phyloP scores from a whole-genome alignment of 2,797 vertebrate genomes.

The Echiichthys vipera region DNA sequence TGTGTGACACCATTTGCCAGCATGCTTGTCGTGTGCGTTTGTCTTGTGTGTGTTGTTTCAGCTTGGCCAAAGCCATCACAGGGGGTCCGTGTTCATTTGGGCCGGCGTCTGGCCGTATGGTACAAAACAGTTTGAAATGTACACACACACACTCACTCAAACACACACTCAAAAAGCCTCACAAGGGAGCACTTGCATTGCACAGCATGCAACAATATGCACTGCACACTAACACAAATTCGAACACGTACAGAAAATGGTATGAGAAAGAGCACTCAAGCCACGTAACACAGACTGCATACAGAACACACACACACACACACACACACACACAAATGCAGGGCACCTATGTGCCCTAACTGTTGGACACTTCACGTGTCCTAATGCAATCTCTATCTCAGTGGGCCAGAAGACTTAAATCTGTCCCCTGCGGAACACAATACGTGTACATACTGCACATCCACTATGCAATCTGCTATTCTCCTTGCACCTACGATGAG shows the following conservation, averaged over 20 bases:
- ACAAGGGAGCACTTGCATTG: slow-evolving; percentile 65
- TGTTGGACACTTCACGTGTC: slow-evolving; percentile 75
- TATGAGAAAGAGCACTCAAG: slow-evolving; percentile 33
- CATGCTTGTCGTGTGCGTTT: slow-evolving; percentile 47
- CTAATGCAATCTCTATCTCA: slow-evolving; percentile 79
- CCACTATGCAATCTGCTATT: slow-evolving; percentile 37
- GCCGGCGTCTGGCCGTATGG: slow-evolving; percentile 81
- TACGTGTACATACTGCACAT: slow-evolving; percentile 51
- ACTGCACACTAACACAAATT: slow-evolving; percentile 60
- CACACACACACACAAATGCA: slow-evolving; percentile 46
- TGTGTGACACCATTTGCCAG: slow-evolving; percentile 59
- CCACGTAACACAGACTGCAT: slow-evolving; percentile 37
- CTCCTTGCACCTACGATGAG: slow-evolving; percentile 27
- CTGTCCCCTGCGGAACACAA: slow-evolving; percentile 72
- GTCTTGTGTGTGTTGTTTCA: slow-evolving; percentile 77
- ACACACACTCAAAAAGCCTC: slow-evolving; percentile 45
- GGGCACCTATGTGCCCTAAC: slow-evolving; percentile 59
- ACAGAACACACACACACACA: slow-evolving; percentile 37
- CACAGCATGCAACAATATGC: slow-evolving; percentile 67
- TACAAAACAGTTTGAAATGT: slow-evolving; percentile 77
- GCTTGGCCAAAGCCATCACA: slow-evolving; percentile 87
- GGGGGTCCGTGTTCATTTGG: slow-evolving; percentile 88
- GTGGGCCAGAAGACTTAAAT: slow-evolving; percentile 75
- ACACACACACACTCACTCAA: slow-evolving; percentile 22
- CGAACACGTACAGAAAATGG: slow-evolving; percentile 55